Base-by-base conservation (phyloP, 1,140 invertebrate species). In the Aphelinus atriplicis region DNA sequence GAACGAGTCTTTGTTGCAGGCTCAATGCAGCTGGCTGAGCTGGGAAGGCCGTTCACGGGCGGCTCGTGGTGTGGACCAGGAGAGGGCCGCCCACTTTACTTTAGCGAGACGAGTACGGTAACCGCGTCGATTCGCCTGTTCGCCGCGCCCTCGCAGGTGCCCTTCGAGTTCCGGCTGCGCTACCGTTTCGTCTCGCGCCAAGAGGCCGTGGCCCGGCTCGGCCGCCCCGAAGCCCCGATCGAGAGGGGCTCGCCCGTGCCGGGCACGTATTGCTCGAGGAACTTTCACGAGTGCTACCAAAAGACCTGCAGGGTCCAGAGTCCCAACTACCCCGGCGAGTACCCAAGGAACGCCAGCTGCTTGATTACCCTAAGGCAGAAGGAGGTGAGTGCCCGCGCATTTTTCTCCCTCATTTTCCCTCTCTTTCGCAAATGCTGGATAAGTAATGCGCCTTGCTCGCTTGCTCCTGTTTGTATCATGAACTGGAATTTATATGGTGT, bases 311-410 rank as follows among this genome's bases (percentile, higher is more conserved):
- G 93, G 50, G 87, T 96, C 51, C 95, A 96, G 86, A 93, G 92
- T 67, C 95, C 96, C n/a, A 96, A 97, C 86, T 97, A 96, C 85
- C 95, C 95, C 0, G 95, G 95, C 10, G 94, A 96, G 89, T 97
- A 97, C 87, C 95, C 95, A 1, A 90, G 94, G 60, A 95, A 97
- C 84, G 94, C 95, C 3, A 95, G 94, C 7, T 96, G 95, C 83
- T 92, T 94, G 80, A 93, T 94, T 88, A 94, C 92, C 42, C 86
- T 95, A 67, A 89, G 94, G 10, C 95, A 96, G 84, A 94, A 95
- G 83, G 92, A 92, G 78, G 70, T 71, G 26, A 71, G 1, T 4
- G 4, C 4, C 51, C 46, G 26, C 26, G 26, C 26, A 26, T 26
- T 26, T 26, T 26, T 26, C 0, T 26, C 26, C 26, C 26, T 26